phyloP scores from a whole-genome alignment of 2,888 invertebrate species.

The Zhuqinia jingwanae region DNA sequence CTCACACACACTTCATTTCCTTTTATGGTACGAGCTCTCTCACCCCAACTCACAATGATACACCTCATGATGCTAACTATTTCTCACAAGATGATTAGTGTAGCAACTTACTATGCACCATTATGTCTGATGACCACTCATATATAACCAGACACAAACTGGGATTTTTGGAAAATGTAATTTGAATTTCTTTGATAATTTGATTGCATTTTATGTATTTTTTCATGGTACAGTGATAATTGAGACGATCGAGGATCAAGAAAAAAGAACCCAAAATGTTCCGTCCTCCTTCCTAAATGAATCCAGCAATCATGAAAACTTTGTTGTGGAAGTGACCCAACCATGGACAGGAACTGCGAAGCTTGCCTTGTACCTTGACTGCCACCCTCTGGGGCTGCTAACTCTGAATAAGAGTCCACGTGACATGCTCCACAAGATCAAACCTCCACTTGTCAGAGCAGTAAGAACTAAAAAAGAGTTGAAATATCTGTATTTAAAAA shows the following conservation, averaged over 20 bases:
- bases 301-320: conserved; percentile 83
- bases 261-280: conserved; percentile 77
- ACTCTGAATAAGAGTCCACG: conserved; percentile 75
- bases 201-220: conserved; percentile 35
- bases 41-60: conserved; percentile 23
- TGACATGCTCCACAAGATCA: conserved; percentile 77
- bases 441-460: conserved; percentile 75
- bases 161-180: background rate
- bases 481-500: too few relatives aligned
- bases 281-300: conserved; percentile 81
- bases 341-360: conserved; percentile 83
- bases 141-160: too few relatives aligned
- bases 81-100: background rate
- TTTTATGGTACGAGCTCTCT: conserved; percentile 68
- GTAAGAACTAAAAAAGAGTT: conserved; percentile 63
- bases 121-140: conserved; percentile 29
- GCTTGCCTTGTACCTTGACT: conserved; percentile 86
- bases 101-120: background rate
- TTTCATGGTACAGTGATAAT: conserved; percentile 77
- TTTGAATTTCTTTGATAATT: conserved; percentile 5
- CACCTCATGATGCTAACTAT: background rate
- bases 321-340: conserved; percentile 84
- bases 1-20: conserved; percentile 60
- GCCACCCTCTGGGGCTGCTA: conserved; percentile 84
- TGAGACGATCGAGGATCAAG: conserved; percentile 81